phyloP scores from a whole-genome alignment of 2,888 invertebrate genomes.

The Apoda limacodes region DNA sequence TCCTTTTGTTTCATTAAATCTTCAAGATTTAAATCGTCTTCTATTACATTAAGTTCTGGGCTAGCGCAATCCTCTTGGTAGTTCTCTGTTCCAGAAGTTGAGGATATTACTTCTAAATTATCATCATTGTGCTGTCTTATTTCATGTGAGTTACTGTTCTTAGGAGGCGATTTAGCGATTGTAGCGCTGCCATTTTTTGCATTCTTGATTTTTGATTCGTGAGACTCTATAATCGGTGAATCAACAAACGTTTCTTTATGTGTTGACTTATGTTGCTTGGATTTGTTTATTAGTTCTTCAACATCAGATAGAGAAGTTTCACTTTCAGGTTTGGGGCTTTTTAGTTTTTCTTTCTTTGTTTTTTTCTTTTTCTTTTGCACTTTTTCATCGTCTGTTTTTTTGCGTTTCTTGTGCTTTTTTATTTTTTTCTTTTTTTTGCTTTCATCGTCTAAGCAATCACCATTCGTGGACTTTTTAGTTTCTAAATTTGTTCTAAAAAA shows the following conservation, averaged over 20 bases:
- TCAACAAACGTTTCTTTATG: constrained; percentile 24
- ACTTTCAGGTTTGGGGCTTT: constrained; percentile 46
- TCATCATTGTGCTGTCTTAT: constrained; percentile 25
- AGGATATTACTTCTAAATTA: constrained; percentile 74
- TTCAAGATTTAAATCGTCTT: constrained; percentile 88
- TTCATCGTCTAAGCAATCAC: constrained; percentile 32
- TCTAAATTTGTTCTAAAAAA: constrained; percentile 30
- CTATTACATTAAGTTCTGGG: constrained; percentile 80
- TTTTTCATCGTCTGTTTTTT: constrained; percentile 64
- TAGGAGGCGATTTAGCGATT: constrained; percentile 21
- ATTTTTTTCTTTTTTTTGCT: constrained; percentile 67
- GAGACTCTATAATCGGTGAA: constrained; percentile 20
- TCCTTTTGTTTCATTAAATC: constrained; percentile 93
- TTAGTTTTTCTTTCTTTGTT: constrained; percentile 67
- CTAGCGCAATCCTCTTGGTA: constrained; percentile 75
- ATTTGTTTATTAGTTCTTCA: constrained; percentile 49
- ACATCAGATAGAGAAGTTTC: constrained; percentile 53
- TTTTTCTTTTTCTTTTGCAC: constrained; percentile 69
- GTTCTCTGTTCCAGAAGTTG: constrained; percentile 74
- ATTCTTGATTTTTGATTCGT: constrained; percentile 16
- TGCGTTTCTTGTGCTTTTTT: constrained; percentile 78
- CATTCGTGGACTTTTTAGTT: constrained; percentile 31
- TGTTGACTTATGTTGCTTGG: constrained; percentile 33
- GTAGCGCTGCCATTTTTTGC: constrained; percentile 37
- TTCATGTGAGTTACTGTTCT: constrained; percentile 23